A percentile compares a stretch with the other conserved stretches of the same genome.
These are phyloP conservation scores for Amphipoea lucens DNA, from an alignment of 2,888 invertebrate species.

Conservation along the genomic window DNA sequence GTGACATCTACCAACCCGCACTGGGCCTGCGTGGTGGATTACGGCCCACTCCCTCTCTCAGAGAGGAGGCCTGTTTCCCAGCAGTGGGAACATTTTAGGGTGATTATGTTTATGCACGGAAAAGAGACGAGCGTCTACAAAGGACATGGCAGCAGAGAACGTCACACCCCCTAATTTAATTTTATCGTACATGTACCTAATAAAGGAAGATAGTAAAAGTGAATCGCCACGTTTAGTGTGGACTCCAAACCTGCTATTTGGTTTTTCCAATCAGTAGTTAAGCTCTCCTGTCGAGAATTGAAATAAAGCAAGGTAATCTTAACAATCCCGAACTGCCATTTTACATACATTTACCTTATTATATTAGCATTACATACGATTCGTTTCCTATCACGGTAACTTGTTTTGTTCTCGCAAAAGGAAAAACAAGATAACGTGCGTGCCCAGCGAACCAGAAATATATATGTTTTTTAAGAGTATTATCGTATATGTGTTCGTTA, in stretches of 20 bases:
- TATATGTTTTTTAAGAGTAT: constrained; percentile 49
- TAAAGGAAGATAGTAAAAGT: constrained; percentile 11
- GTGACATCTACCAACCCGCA: background rate
- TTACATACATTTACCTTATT: constrained; percentile 45
- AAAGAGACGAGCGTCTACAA: background rate
- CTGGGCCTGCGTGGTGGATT: background rate
- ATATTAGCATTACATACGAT: constrained; percentile 53
- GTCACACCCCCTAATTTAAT: background rate
- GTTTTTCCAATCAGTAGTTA: constrained; percentile 6
- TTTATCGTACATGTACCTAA: background rate
- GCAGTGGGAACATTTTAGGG: background rate
- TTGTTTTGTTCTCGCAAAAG: constrained; percentile 58
- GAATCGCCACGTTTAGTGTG: background rate
- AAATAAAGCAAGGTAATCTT: constrained; percentile 34
- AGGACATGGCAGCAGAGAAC: background rate
- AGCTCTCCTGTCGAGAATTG: background rate
- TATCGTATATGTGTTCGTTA: constrained; percentile 58
- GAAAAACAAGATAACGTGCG: constrained; percentile 53
- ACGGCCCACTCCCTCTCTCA: background rate
- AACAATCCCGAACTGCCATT: constrained; percentile 24
- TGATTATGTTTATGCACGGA: background rate
- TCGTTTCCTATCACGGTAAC: constrained; percentile 58
- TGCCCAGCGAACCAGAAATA: constrained; percentile 52
- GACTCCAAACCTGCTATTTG: constrained; percentile 2
- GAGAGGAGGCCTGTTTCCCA: background rate